A percentile compares a stretch with the other conserved stretches of the same genome.
Conservation (phyloP, 2,888 invertebrate species). For the Oscheius sp. region DNA sequence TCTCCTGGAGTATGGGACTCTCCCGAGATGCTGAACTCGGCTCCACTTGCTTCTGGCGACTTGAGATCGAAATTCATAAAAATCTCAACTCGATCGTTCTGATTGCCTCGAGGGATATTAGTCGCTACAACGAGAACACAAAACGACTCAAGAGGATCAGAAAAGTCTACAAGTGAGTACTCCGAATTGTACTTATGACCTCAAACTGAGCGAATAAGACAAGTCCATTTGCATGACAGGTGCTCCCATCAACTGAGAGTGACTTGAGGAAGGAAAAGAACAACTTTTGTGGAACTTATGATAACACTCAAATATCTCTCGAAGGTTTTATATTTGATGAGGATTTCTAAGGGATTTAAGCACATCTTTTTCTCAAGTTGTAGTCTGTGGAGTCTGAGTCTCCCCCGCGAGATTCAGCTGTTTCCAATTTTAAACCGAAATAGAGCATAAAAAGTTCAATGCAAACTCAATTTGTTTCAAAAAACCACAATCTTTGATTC, state of each 20-base stretch:
- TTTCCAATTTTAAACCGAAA: no score
- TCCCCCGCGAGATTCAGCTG: no score
- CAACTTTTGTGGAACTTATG: neutral
- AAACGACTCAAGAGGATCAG: conserved; percentile 65
- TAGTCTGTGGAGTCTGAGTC: no score
- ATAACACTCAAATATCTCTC: neutral
- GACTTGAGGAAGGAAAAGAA: neutral
- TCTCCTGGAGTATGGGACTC: conserved; percentile 65
- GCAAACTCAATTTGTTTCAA: no score
- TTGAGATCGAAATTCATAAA: conserved; percentile 62
- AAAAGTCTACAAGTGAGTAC: conserved; percentile 57
- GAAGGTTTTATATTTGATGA: neutral
- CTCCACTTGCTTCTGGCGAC: conserved; percentile 65
- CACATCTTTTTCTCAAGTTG: no score
- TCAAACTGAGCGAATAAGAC: neutral
- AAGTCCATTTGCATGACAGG: neutral
- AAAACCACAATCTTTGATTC: no score
- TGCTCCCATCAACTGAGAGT: no score
- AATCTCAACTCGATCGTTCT: conserved; percentile 63
- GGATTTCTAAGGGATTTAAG: neutral
- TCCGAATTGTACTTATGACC: neutral
- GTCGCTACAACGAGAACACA: conserved; percentile 58
- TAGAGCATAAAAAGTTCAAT: no score
- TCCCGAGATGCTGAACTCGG: conserved; percentile 55
- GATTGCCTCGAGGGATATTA: conserved; percentile 66